These are phyloP conservation scores for Festucalex cinctus DNA, from an alignment of 2,113 vertebrate species.

Conservation along the genomic window DNA sequence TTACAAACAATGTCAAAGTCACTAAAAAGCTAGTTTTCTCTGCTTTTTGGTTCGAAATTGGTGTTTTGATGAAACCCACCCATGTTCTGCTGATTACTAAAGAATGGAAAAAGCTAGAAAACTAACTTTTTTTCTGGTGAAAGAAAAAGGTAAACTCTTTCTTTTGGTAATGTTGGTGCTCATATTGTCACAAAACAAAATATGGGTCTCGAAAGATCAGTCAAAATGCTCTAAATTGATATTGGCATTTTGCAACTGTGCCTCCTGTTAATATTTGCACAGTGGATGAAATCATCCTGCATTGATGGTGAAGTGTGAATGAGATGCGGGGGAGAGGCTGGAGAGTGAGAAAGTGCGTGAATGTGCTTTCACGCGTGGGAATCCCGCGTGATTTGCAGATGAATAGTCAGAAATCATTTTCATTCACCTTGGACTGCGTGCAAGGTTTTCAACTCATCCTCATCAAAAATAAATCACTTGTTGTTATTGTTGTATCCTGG, in stretches of 20 bases:
- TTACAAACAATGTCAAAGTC: too few relatives aligned
- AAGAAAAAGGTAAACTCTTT: too few relatives aligned
- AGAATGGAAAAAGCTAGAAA: too few relatives aligned
- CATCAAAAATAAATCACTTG: conserved; percentile 18
- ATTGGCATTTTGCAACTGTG: not conserved
- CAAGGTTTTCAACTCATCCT: conserved; percentile 8
- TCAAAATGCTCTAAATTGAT: too few relatives aligned
- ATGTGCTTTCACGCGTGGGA: conserved; percentile 54
- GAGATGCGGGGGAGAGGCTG: conserved; percentile 57
- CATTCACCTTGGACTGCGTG: conserved; percentile 30
- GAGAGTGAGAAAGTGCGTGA: conserved; percentile 14
- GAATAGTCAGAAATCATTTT: conserved; percentile 41
- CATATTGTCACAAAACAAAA: too few relatives aligned
- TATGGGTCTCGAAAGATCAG: too few relatives aligned
- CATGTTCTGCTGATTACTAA: too few relatives aligned
- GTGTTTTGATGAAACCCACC: too few relatives aligned
- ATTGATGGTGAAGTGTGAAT: conserved; percentile 19
- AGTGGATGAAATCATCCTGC: conserved; percentile 28
- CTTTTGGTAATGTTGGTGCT: too few relatives aligned
- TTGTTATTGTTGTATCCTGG: not conserved
- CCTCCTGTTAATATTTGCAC: not conserved
- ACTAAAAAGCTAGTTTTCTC: too few relatives aligned
- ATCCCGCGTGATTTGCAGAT: conserved; percentile 59
- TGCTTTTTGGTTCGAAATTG: too few relatives aligned
- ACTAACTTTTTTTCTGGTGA: too few relatives aligned